Evolutionary conservation across 2,888 invertebrate species (phyloP).

Genomic region (Gymnocheta viridis): DNA sequence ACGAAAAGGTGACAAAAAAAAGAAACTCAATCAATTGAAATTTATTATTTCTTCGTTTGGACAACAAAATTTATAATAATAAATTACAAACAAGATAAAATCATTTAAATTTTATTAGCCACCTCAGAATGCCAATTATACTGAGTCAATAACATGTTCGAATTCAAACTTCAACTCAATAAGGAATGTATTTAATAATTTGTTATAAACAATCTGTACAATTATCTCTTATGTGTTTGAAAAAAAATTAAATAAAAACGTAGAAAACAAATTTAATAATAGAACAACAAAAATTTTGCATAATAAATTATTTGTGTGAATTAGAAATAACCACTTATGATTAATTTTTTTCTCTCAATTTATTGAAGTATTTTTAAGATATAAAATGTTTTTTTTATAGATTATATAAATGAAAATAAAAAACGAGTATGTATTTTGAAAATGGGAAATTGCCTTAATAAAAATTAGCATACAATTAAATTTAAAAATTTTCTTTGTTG

Average conservation of each 20-base stretch:
- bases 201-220: slow-evolving; percentile 34
- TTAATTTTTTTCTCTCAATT: slow-evolving; percentile 14
- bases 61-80: neutral
- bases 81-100: slow-evolving; percentile 20
- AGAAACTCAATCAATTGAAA: neutral
- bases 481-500: neutral
- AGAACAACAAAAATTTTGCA: neutral
- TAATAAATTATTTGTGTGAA: slow-evolving; percentile 34
- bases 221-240: neutral
- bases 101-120: slow-evolving; percentile 39
- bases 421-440: neutral
- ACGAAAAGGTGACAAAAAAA: neutral
- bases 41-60: neutral
- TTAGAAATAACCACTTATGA: slow-evolving; percentile 19
- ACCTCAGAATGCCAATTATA: slow-evolving; percentile 45
- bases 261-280: too few species aligned
- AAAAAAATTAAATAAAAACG: neutral
- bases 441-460: slow-evolving; percentile 17
- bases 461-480: slow-evolving; percentile 54
- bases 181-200: slow-evolving; percentile 46
- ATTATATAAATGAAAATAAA: neutral
- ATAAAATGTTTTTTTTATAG: too few species aligned
- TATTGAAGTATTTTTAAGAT: neutral
- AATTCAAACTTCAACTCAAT: slow-evolving; percentile 28
- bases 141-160: slow-evolving; percentile 63